Percentiles rank a stretch among this genome's conserved stretches.
Conservation (phyloP, 2,113 vertebrate species). For the Sisor rabdophorus region DNA sequence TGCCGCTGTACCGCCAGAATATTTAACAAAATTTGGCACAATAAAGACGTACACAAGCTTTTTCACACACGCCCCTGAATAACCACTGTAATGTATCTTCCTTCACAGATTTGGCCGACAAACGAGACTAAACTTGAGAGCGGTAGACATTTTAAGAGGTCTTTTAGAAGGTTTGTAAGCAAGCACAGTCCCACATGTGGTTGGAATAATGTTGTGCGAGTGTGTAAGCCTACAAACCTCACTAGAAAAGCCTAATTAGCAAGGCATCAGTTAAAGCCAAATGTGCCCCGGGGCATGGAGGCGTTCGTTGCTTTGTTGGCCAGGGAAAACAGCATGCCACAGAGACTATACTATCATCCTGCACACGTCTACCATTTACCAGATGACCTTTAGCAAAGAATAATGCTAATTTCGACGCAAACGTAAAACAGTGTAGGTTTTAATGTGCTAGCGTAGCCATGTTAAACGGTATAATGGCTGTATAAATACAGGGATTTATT, state of each 20-base stretch:
- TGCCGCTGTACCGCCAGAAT: too few species aligned
- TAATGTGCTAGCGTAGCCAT: background rate
- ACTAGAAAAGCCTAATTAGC: slow-evolving; percentile 64
- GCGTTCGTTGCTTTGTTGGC: slow-evolving; percentile 61
- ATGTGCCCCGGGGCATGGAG: slow-evolving; percentile 53
- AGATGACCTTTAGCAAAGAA: slow-evolving; percentile 12
- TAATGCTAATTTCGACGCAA: background rate
- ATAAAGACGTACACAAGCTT: too few species aligned
- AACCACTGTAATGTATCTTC: too few species aligned
- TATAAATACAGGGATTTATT: background rate
- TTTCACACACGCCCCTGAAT: too few species aligned
- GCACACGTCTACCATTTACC: slow-evolving; percentile 41
- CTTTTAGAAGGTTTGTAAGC: background rate
- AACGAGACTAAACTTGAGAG: background rate
- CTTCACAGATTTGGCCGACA: background rate
- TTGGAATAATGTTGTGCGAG: slow-evolving; percentile 30
- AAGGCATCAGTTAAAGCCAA: slow-evolving; percentile 61
- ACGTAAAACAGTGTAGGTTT: background rate
- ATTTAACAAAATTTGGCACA: too few species aligned
- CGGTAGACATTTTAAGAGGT: background rate
- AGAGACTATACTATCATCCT: slow-evolving; percentile 54
- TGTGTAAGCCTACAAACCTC: slow-evolving; percentile 49
- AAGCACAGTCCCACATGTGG: slow-evolving; percentile 32
- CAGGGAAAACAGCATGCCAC: slow-evolving; percentile 60
- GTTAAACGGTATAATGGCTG: background rate